Evolutionary conservation across 2,888 invertebrate genomes (phyloP), one percentile per base, ranked within the genome.

Genomic region (Sarcophaga caerulescens): DNA sequence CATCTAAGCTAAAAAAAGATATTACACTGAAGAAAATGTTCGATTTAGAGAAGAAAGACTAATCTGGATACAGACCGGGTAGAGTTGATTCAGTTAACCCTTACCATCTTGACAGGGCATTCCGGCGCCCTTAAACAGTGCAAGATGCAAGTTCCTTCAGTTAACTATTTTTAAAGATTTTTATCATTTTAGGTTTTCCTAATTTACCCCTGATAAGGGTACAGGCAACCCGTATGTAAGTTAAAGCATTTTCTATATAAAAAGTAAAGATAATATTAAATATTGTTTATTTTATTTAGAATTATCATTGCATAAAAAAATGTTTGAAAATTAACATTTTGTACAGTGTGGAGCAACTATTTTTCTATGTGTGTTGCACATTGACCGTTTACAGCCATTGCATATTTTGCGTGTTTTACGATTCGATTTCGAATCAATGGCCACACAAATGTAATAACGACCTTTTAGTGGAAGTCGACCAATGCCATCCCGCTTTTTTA

Each of bases 361-460:
- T 25, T 25, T 25, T 25, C 25, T 25, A 5, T 35, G 35, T 6
- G 25, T 6, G 35, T 35, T 35, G 8, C 35, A n/a, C n/a, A n/a
- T n/a, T n/a, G n/a, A n/a, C n/a, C n/a, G n/a, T n/a, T n/a, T n/a
- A n/a, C n/a, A 25, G 5, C 25, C 25, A 5, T 25, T 4, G 25
- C 5, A 25, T 4, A 25, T 25, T 25, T 25, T 25, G 25, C 60
- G 60, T 44, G 44, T 71, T 71, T 71, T 71, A n/a, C 19, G 60
- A 45, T 73, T 6, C 8, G 71, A 73, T 60, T 60, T 60, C 35
- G 21, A 5, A 73, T 60, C 71, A 73, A 45, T 21, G 60, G 44
- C 60, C 71, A 45, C 14, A 14, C 44, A 73, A 60, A 73, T 35
- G 44, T 73, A 60, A 12, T 14, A 44, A 3, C 44, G 71, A 60